These are phyloP conservation scores for Meles meles DNA, from an alignment of 2,113 vertebrate species.

Conservation along the genomic window DNA sequence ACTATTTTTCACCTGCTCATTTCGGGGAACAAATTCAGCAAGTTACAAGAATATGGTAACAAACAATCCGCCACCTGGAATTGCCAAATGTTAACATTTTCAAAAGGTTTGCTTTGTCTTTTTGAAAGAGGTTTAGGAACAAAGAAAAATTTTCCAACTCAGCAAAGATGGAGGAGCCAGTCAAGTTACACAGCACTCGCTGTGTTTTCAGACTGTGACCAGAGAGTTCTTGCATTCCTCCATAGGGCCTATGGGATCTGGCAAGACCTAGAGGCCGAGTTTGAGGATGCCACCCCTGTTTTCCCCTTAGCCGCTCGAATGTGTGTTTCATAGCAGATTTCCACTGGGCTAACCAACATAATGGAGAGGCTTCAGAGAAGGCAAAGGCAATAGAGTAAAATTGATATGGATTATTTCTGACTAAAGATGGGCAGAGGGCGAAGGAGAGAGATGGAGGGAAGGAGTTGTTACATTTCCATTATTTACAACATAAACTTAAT, in stretches of 20 bases:
- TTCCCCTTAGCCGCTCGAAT: not conserved
- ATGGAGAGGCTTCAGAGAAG: not conserved
- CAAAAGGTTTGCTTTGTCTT: not conserved
- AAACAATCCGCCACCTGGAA: not conserved
- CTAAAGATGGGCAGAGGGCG: not conserved
- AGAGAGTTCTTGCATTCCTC: not conserved
- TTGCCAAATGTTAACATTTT: not conserved
- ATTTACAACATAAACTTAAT: constrained; percentile 1
- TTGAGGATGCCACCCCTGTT: not conserved
- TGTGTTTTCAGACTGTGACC: not conserved
- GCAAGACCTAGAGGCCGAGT: not conserved
- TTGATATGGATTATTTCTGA: not conserved
- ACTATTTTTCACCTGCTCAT: not conserved
- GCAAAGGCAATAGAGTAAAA: not conserved
- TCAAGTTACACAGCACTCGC: not conserved
- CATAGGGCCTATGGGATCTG: not conserved
- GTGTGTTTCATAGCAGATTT: not conserved
- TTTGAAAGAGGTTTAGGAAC: not conserved
- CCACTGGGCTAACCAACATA: not conserved
- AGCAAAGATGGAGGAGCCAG: not conserved
- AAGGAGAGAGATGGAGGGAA: not conserved
- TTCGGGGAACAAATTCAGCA: not conserved
- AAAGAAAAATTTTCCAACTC: not conserved
- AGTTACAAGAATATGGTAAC: not conserved
- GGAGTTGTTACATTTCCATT: not conserved